Percentiles rank a stretch among this genome's conserved stretches.
These are phyloP conservation scores for Drosophila siamana DNA, from an alignment of 2,888 invertebrate genomes.

Conservation along the genomic window DNA sequence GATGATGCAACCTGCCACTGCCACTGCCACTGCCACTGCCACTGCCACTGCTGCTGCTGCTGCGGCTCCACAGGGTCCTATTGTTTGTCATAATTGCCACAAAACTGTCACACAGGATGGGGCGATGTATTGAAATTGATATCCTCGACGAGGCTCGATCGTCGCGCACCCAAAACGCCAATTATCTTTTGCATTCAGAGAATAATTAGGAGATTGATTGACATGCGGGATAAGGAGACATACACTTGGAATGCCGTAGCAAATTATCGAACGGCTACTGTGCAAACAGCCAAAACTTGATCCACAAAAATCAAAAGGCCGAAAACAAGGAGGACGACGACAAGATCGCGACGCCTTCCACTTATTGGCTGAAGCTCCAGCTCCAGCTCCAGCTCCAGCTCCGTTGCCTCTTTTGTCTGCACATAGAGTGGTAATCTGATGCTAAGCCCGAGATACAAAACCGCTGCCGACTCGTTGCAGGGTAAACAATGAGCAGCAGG, in stretches of 20 bases:
- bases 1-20: slow-evolving; percentile 45
- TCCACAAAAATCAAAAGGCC: slow-evolving; percentile 76
- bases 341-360: slow-evolving; percentile 73
- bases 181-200: slow-evolving; percentile 85
- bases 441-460: slow-evolving; percentile 74
- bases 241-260: slow-evolving; percentile 85
- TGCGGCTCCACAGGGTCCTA: slow-evolving; percentile 42
- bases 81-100: slow-evolving; percentile 76
- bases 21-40: slow-evolving; percentile 24
- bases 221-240: slow-evolving; percentile 85
- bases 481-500: slow-evolving; percentile 73
- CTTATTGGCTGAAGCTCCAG: slow-evolving; percentile 72
- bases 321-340: slow-evolving; percentile 52
- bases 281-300: slow-evolving; percentile 53
- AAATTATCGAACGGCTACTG: slow-evolving; percentile 85
- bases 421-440: slow-evolving; percentile 83
- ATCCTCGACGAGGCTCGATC: slow-evolving; percentile 45
- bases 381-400: no score
- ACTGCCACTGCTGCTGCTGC: slow-evolving; percentile 9
- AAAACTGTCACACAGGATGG: slow-evolving; percentile 54
- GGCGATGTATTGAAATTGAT: slow-evolving; percentile 82
- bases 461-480: slow-evolving; percentile 41
- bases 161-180: slow-evolving; percentile 72
- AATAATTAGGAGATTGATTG: slow-evolving; percentile 86
- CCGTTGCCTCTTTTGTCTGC: slow-evolving; percentile 55